Conservation (phyloP, 1,140 invertebrate genomes). For the Vollenhovia emeryi region DNA sequence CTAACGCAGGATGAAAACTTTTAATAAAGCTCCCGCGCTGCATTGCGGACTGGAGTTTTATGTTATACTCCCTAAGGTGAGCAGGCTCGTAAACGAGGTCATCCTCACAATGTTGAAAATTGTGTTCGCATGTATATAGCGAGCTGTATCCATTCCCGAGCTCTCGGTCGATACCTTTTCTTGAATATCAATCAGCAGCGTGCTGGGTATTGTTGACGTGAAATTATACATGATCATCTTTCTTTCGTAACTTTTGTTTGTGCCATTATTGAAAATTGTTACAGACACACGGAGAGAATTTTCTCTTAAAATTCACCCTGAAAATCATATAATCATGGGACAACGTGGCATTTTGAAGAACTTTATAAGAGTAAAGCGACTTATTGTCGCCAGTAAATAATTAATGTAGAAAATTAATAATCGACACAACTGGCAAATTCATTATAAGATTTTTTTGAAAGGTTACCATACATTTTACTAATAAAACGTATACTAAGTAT, state of each 20-base stretch:
- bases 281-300: too few species aligned
- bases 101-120: conserved; percentile 45
- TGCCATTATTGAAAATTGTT: not conserved
- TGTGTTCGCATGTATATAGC: not conserved
- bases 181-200: conserved; percentile 18
- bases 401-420: too few species aligned
- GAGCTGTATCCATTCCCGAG: not conserved
- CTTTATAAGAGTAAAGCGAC: too few species aligned
- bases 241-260: not conserved
- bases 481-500: too few species aligned
- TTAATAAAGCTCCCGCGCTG: conserved; percentile 39
- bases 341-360: too few species aligned
- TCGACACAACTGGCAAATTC: too few species aligned
- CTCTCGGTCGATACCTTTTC: conserved; percentile 11
- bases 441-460: too few species aligned
- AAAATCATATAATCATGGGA: too few species aligned
- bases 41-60: conserved; percentile 46
- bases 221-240: not conserved
- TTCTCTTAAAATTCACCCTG: too few species aligned
- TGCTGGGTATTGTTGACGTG: not conserved
- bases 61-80: conserved; percentile 47
- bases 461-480: too few species aligned
- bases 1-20: conserved; percentile 28
- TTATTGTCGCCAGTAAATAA: too few species aligned
- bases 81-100: conserved; percentile 38